A percentile compares a stretch with the other conserved stretches of the same genome.
phyloP scores from a whole-genome alignment of 2,113 vertebrate species.

The Budorcas taxicolor region DNA sequence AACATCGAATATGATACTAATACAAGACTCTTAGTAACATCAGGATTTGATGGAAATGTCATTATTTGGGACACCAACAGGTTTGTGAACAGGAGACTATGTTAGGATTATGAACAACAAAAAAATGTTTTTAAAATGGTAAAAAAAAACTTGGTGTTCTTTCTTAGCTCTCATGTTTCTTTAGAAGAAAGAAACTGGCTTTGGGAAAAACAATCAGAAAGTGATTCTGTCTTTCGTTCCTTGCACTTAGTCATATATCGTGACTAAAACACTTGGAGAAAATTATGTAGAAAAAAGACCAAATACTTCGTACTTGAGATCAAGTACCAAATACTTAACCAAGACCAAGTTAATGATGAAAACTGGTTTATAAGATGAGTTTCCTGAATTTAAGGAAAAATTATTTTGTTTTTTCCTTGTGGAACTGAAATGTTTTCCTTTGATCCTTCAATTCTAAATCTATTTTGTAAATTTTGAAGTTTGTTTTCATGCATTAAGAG shows the following conservation, averaged over 20 bases:
- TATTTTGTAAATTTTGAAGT: slow-evolving; percentile 28
- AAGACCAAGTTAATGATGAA: neutral
- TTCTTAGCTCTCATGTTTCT: neutral
- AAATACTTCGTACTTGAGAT: neutral
- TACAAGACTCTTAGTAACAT: slow-evolving; percentile 95
- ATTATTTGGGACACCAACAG: slow-evolving; percentile 99
- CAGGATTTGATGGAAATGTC: slow-evolving; percentile 98
- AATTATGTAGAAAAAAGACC: neutral
- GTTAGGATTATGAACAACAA: slow-evolving; percentile 42
- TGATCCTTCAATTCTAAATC: slow-evolving; percentile 17
- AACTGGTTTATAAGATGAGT: slow-evolving; percentile 42
- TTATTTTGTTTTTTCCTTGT: slow-evolving; percentile 34
- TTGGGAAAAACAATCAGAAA: neutral
- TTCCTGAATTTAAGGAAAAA: slow-evolving; percentile 15
- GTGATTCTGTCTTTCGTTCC: neutral
- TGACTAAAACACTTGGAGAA: neutral
- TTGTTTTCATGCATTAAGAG: slow-evolving; percentile 27
- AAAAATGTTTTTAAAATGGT: slow-evolving; percentile 10
- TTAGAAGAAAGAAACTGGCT: slow-evolving; percentile 10
- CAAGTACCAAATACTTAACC: neutral
- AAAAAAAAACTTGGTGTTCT: neutral
- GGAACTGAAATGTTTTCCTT: slow-evolving; percentile 23
- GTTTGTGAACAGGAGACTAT: slow-evolving; percentile 73
- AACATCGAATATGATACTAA: slow-evolving; percentile 99
- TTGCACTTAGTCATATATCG: neutral